These are phyloP conservation scores for Chelonia mydas DNA, from an alignment of 2,797 vertebrate genomes.

Conservation along the genomic window DNA sequence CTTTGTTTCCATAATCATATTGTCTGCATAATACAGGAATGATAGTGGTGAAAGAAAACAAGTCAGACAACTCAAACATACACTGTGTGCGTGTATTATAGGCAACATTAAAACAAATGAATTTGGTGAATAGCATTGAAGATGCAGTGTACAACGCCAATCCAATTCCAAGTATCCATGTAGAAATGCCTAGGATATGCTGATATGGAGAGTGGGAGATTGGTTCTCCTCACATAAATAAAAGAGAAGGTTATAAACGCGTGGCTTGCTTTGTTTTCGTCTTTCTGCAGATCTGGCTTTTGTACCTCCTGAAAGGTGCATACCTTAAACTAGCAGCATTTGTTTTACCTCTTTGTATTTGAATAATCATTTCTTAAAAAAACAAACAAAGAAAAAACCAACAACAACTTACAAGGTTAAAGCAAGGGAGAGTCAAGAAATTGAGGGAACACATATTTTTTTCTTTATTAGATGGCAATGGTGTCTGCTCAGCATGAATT, in stretches of 20 bases:
- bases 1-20: conserved; percentile 63
- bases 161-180: not conserved
- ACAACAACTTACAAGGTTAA: not conserved
- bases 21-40: conserved; percentile 42
- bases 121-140: not conserved
- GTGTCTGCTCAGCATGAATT: not conserved
- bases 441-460: accelerated
- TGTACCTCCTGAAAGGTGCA: not conserved
- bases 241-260: not conserved
- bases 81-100: not conserved
- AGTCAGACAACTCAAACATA: not conserved
- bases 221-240: not conserved
- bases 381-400: accelerated
- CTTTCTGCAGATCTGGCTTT: not conserved
- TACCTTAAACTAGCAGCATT: not conserved
- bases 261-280: not conserved
- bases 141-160: not conserved
- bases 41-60: not conserved
- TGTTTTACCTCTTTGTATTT: not conserved
- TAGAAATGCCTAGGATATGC: not conserved
- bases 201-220: not conserved
- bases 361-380: not conserved
- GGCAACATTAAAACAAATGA: not conserved
- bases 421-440: not conserved
- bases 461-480: not conserved